Conservation (phyloP, 92 coral and sea anemone genomes). For the Epizoanthus rinbou region DNA sequence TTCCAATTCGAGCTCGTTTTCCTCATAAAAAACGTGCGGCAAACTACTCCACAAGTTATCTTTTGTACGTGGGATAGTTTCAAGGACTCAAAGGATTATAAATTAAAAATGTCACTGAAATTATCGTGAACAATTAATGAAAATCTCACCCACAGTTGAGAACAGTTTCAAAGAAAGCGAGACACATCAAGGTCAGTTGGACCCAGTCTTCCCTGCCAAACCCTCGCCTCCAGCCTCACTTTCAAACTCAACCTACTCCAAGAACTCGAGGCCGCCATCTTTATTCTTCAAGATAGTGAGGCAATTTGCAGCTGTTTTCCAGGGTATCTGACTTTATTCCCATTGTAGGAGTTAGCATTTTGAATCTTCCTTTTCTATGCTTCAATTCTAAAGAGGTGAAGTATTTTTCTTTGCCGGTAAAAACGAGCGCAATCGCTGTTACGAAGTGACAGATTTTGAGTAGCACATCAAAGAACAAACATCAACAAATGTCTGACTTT, state of each 20-base stretch:
- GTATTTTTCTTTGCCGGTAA: conserved; percentile 5
- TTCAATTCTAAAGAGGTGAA: conserved; percentile 10
- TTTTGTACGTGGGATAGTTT: neutral
- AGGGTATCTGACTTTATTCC: conserved; percentile 53
- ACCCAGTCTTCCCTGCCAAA: conserved; percentile 43
- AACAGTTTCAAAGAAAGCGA: neutral
- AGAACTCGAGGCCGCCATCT: conserved; percentile 85
- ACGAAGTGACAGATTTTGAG: conserved; percentile 30
- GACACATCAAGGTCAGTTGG: neutral
- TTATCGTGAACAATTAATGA: too few relatives aligned
- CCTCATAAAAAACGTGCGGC: conserved; percentile 1
- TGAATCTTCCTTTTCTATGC: conserved; percentile 2
- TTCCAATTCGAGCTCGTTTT: conserved; percentile 25
- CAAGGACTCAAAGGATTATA: neutral
- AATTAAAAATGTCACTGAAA: too few relatives aligned
- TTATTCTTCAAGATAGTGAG: conserved; percentile 57
- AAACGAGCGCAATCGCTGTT: conserved; percentile 26
- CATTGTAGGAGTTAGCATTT: conserved; percentile 6
- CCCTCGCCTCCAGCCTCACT: conserved; percentile 75
- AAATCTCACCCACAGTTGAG: neutral
- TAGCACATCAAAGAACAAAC: conserved; percentile 29
- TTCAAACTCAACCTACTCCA: conserved; percentile 52
- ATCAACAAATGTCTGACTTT: too few relatives aligned
- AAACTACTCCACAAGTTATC: neutral
- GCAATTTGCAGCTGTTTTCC: conserved; percentile 52